Evolutionary conservation across 2,888 invertebrate species (phyloP), one percentile per base, ranked within the genome.

Genomic region (Ectemnius cavifrons): DNA sequence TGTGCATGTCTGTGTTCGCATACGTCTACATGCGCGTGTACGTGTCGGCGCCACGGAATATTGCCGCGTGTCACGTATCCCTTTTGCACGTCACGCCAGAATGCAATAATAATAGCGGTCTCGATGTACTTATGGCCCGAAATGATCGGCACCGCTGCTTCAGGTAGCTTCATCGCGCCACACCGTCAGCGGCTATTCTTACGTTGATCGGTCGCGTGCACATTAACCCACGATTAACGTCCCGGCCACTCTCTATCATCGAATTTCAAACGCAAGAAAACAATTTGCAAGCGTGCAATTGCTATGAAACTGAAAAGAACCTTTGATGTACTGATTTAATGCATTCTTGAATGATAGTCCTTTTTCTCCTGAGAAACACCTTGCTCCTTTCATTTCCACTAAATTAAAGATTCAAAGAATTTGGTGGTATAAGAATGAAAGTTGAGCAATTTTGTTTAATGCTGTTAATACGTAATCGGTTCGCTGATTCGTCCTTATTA

Each of bases 41-140:
- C 70, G 20, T 78, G 37, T 37, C 78, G 77, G 71, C 75, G 79
- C 74, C 75, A 59, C 56, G 71, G 81, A 75, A 81, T 81, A 81
- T 79, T 81, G 81, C 81, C 67, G 79, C 73, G 82, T 81, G 81
- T 79, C 81, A 81, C 82, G 79, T 79, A 72, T 78, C 78, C 77
- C 77, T 81, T 81, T 81, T 74, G 37, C 71, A 67, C 78, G 76
- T 78, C 80, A 78, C 80, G 78, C 78, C 71, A 78, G 73, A 78
- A 72, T 73, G 80, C 70, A 81, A 78, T 81, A 81, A 81, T 81
- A 79, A 81, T 74, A 81, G 37, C 72, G 76, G 76, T 71, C 81
- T 67, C 70, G 73, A 78, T 65, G 70, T 70, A 76, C 77, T 78
- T 76, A 76, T 72, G 70, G 8, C 61, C 70, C 73, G 76, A 63